Base-by-base conservation (phyloP, 1,140 invertebrate species). In the Colletes latitarsis region DNA sequence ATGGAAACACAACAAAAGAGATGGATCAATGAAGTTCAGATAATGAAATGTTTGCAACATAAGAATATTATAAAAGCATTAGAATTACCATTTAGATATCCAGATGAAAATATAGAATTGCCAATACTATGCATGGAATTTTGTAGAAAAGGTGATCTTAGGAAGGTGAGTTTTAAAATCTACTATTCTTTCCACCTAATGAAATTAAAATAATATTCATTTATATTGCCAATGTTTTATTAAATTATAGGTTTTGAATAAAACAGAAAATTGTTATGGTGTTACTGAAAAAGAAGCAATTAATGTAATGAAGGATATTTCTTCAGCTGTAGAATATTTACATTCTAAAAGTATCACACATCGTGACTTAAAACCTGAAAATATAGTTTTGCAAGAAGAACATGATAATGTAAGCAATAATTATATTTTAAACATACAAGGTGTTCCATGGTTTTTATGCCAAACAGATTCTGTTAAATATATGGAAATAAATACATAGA, bases 81-180 rank as follows among this genome's bases (percentile, higher is more conserved):
- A 81, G 83, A 89, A 52, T 74, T 96, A 43, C 95, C 96, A 5
- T 77, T 88, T 39, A 94, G 95, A 64, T 94, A 97, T 73, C 58
- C 93, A 8, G 79, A 82, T 9, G 88, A 95, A 39, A 91, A 92
- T n/a, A 82, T 89, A 12, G 88, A 92, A 78, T 86, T 96, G 21
- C 97, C 97, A 6, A 93, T 97, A n/a, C 92, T 98, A 12, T 96
- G 97, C 82, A 98, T 98, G 96, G 97, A 99, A 91, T 99, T 96
- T 91, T 98, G 98, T 90, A 95, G 94, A 70, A 95, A 95, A 63
- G 98, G 98, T 12, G 97, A 98, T 94, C 92, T 99, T 9, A 94
- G 97, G 89, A 95, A 95, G 88, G 95, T 95, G 91, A 52, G 63
- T 77, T 5, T 80, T 75, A 53, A 63, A 62, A 58, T 72, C 4